Base-by-base conservation (phyloP, 2,797 vertebrate genomes). In the Glyptemys insculpta region DNA sequence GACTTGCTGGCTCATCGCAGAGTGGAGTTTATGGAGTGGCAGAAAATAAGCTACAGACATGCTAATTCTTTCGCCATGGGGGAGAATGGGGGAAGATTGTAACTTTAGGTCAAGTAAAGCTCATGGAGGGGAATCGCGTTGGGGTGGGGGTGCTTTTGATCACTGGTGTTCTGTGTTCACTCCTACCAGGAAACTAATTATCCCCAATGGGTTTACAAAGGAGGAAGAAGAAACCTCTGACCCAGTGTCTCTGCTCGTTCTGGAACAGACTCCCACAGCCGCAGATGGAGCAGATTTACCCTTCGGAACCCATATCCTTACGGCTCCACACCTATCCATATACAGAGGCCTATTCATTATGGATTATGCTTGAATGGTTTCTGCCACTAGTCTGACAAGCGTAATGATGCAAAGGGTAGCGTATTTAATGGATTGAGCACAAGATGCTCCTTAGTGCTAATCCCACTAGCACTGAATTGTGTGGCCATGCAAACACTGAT, bases 161-260 rank as follows among this genome's bases (percentile, higher is more conserved):
- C 81, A 56, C 1, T 3, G 3, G 44, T 79, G 21, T 37, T 37
- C 49, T 65, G 16, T 52, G 25, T 25, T 92, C 27, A 15, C 37
- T 27, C 79, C 62, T 59, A 8, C 50, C 88, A 84, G 59, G 86
- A 91, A 89, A n/a, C 68, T 44, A 83, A 56, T 94, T 89, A 88
- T 86, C 27, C 68, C 83, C 0, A 0, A 47, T 52, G 68, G 52
- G 93, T 81, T 89, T 93, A 83, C 91, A 85, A 78, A 76, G 49
- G 79, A 87, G 49, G 53, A 94, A 53, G 44, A 54, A 65, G 88
- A 91, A 57, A 9, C 19, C 50, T 78, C 62, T 52, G 91, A 88
- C 72, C 83, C 79, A n/a, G 31, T 94, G 78, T 92, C 95, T 37
- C 93, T 95, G 86, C 72, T 92, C 53, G 90, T 47, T 80, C 82